A percentile compares a stretch with the other conserved stretches of the same genome.
Conservation (phyloP, 2,797 vertebrate genomes). For the Pantherophis alleghaniensis region DNA sequence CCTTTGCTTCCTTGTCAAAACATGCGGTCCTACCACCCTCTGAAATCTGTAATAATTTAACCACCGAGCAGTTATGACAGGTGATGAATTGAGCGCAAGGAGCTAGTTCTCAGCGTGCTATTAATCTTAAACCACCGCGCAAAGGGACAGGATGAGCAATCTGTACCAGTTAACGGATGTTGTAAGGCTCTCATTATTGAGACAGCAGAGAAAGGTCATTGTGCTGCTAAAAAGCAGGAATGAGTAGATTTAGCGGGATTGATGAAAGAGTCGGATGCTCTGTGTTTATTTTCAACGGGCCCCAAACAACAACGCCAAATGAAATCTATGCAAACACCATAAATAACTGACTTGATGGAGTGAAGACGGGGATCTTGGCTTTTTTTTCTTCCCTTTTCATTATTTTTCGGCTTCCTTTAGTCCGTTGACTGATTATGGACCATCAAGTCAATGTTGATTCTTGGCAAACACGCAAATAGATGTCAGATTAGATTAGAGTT, state of each 20-base stretch:
- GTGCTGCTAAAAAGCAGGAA: slow-evolving; percentile 50
- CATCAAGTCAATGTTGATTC: not conserved
- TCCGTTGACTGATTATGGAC: not conserved
- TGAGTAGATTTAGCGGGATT: slow-evolving; percentile 59
- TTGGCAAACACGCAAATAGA: not conserved
- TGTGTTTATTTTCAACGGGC: slow-evolving; percentile 53
- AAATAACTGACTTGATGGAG: slow-evolving; percentile 37
- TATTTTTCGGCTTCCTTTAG: not conserved
- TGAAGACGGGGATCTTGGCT: not conserved
- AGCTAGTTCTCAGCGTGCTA: slow-evolving; percentile 57
- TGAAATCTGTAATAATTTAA: slow-evolving; percentile 75
- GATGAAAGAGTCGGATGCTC: slow-evolving; percentile 62
- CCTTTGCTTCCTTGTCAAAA: slow-evolving; percentile 60
- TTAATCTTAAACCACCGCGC: slow-evolving; percentile 68
- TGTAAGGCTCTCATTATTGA: slow-evolving; percentile 65
- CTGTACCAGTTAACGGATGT: slow-evolving; percentile 66
- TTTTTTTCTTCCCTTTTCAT: not conserved
- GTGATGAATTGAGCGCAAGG: slow-evolving; percentile 72
- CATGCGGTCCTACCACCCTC: slow-evolving; percentile 45
- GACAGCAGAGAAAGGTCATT: slow-evolving; percentile 70
- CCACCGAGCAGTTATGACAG: slow-evolving; percentile 71
- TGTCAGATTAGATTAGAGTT: no score
- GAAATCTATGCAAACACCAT: slow-evolving; percentile 41
- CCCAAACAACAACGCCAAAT: not conserved
- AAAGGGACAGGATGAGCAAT: slow-evolving; percentile 64